Evolutionary conservation across 2,888 invertebrate species (phyloP).

Genomic region (Drosophila barbarae): DNA sequence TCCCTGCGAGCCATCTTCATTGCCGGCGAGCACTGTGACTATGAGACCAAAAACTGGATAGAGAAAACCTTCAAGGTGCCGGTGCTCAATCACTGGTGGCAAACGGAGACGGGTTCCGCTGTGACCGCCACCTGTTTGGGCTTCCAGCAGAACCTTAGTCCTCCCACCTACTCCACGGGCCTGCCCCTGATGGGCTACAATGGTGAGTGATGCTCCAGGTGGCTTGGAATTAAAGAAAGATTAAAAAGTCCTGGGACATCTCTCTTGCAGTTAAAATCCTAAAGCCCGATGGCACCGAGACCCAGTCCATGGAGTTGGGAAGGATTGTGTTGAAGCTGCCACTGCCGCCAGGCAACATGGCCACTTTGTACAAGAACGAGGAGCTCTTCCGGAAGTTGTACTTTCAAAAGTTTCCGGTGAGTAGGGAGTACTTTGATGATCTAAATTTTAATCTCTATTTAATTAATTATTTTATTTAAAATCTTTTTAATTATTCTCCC

Average conservation of each 20-base stretch:
- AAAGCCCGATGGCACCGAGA: slow-evolving; percentile 85
- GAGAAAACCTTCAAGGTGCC: slow-evolving; percentile 86
- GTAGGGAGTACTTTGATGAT: slow-evolving; percentile 57
- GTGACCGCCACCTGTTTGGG: slow-evolving; percentile 92
- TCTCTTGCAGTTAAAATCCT: slow-evolving; percentile 83
- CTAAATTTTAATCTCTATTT: too few species aligned
- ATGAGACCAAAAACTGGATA: slow-evolving; percentile 91
- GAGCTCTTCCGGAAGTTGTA: slow-evolving; percentile 90
- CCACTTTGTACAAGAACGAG: slow-evolving; percentile 90
- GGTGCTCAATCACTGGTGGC: slow-evolving; percentile 97
- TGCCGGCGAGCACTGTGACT: slow-evolving; percentile 96
- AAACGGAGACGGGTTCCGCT: slow-evolving; percentile 95
- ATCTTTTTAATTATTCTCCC: neutral
- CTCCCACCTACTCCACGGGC: slow-evolving; percentile 89
- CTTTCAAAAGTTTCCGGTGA: slow-evolving; percentile 90
- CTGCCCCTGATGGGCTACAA: slow-evolving; percentile 94
- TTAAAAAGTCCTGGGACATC: slow-evolving; percentile 19
- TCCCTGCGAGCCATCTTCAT: slow-evolving; percentile 88
- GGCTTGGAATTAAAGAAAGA: neutral
- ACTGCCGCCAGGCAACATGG: slow-evolving; percentile 92
- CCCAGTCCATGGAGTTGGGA: slow-evolving; percentile 87
- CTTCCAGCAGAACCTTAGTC: slow-evolving; percentile 85
- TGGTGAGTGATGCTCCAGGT: slow-evolving; percentile 81
- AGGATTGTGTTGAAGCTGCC: slow-evolving; percentile 91
- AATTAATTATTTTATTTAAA: neutral